These are phyloP conservation scores for Microplitis deprimator DNA, from an alignment of 2,888 invertebrate genomes.

Conservation along the genomic window DNA sequence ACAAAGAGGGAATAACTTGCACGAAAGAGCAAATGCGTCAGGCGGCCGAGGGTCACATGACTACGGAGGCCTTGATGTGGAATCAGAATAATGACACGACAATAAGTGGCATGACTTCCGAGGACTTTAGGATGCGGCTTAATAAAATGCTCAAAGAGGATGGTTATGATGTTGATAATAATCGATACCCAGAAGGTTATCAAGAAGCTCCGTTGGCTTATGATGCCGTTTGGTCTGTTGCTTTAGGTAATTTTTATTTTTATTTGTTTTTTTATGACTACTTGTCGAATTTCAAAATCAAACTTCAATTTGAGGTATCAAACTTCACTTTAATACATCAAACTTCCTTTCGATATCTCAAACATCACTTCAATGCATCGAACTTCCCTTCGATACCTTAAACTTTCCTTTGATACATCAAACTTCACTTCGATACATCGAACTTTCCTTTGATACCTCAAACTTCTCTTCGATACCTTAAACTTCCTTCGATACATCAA, in stretches of 20 bases:
- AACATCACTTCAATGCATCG: too few relatives aligned
- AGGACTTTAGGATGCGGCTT: slow-evolving; percentile 89
- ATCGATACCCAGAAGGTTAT: slow-evolving; percentile 92
- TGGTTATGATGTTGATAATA: slow-evolving; percentile 89
- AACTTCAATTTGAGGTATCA: too few relatives aligned
- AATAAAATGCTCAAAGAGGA: slow-evolving; percentile 85
- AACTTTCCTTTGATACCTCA: too few relatives aligned
- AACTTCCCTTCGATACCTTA: too few relatives aligned
- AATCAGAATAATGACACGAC: slow-evolving; percentile 96
- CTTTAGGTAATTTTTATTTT: slow-evolving; percentile 78
- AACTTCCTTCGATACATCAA: too few relatives aligned
- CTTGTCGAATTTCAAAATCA: not conserved
- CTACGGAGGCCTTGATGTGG: slow-evolving; percentile 99
- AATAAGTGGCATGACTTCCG: slow-evolving; percentile 95
- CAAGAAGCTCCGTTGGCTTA: slow-evolving; percentile 99
- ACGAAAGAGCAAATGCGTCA: slow-evolving; percentile 93
- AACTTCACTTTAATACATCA: too few relatives aligned
- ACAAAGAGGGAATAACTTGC: slow-evolving; percentile 91
- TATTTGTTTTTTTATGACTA: slow-evolving; percentile 25
- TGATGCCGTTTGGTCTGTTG: slow-evolving; percentile 99
- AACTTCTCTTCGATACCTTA: too few relatives aligned
- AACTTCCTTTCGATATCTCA: too few relatives aligned
- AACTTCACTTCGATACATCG: too few relatives aligned
- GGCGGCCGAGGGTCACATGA: slow-evolving; percentile 97
- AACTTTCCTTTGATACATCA: too few relatives aligned